phyloP scores from a whole-genome alignment of 92 coral and sea anemone species.

The Phenganax subtilis region DNA sequence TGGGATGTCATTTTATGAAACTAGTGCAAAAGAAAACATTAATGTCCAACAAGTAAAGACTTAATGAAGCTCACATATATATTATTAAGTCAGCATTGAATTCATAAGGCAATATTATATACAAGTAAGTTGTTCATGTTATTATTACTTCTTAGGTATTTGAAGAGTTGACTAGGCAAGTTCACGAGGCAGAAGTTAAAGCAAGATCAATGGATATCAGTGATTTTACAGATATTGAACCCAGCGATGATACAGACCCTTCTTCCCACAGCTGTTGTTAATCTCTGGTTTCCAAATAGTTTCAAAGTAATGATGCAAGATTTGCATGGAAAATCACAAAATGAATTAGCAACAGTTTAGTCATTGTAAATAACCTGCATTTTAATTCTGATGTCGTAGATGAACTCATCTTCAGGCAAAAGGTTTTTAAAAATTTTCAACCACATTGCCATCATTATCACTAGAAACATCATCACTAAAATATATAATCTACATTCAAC shows the following conservation, averaged over 20 bases:
- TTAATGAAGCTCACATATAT: background rate
- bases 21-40: conserved; percentile 39
- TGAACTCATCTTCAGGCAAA: conserved; percentile 18
- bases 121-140: background rate
- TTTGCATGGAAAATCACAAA: background rate
- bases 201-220: conserved; percentile 33
- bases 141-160: conserved; percentile 13
- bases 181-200: background rate
- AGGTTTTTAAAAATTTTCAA: background rate
- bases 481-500: background rate
- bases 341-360: background rate
- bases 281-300: background rate
- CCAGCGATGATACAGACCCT: background rate
- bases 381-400: conserved; percentile 9
- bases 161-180: conserved; percentile 39
- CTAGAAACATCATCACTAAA: conserved; percentile 24
- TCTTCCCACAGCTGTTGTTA: conserved; percentile 5
- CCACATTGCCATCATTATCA: conserved; percentile 32
- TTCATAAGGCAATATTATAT: background rate
- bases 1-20: conserved; percentile 31
- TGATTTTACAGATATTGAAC: conserved; percentile 5
- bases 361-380: background rate
- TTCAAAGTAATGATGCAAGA: too few relatives aligned
- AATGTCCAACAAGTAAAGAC: conserved; percentile 26
- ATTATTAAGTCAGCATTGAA: background rate